phyloP scores from a whole-genome alignment of 2,797 vertebrate species.

The Zalophus californianus region DNA sequence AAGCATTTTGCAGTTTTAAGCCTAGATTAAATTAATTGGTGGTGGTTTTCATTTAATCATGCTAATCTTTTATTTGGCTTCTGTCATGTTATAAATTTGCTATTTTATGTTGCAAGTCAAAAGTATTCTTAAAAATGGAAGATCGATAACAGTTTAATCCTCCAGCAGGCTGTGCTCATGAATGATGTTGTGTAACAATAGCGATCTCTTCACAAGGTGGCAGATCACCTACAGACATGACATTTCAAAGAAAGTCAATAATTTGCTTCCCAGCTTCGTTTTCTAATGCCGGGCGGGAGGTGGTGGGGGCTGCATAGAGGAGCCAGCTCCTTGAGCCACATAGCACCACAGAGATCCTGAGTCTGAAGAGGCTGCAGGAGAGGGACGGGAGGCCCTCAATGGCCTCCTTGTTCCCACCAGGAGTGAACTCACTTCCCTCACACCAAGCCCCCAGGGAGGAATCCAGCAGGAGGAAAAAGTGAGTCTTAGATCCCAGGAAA shows the following conservation, averaged over 20 bases:
- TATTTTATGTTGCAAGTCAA: constrained; percentile 36
- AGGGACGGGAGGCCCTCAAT: neutral
- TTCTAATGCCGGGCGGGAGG: neutral
- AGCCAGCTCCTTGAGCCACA: neutral
- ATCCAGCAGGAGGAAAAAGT: neutral
- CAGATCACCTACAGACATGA: neutral
- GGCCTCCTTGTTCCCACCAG: neutral
- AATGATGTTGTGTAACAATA: neutral
- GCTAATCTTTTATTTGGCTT: constrained; percentile 80
- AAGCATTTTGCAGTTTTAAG: constrained; percentile 77
- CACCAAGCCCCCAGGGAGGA: neutral
- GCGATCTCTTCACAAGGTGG: constrained; percentile 23
- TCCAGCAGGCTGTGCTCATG: constrained; percentile 12
- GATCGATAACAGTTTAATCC: constrained; percentile 59
- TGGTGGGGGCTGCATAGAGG: too few relatives aligned
- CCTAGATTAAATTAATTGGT: constrained; percentile 76
- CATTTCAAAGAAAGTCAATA: constrained; percentile 55
- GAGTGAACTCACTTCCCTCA: neutral
- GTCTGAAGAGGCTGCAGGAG: neutral
- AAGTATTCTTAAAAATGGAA: constrained; percentile 69
- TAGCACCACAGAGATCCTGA: neutral
- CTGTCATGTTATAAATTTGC: constrained; percentile 51
- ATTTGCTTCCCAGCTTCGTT: constrained; percentile 24
- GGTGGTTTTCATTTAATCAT: constrained; percentile 76
- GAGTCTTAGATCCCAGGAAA: neutral